These are phyloP conservation scores for Ichneumon xanthorius DNA, from an alignment of 2,888 invertebrate species.

Conservation along the genomic window DNA sequence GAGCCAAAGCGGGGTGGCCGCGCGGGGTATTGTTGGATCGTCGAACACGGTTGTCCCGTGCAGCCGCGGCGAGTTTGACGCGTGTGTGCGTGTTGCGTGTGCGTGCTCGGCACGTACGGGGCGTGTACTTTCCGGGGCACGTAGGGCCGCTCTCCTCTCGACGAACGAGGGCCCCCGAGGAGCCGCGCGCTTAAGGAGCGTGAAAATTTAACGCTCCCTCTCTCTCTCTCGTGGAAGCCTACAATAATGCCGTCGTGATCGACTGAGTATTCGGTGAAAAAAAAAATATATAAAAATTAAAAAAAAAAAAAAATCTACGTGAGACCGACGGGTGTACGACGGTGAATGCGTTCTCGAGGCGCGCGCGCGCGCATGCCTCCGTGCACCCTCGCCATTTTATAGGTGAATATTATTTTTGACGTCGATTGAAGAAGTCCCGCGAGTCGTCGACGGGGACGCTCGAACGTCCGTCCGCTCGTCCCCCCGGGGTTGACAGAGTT, in stretches of 20 bases:
- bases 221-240: not conserved
- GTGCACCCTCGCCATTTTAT: slow-evolving; percentile 83
- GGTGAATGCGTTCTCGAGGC: slow-evolving; percentile 67
- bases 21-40: slow-evolving; percentile 47
- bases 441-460: slow-evolving; percentile 11
- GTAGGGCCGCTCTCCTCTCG: slow-evolving; percentile 67
- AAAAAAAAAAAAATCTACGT: slow-evolving; percentile 20
- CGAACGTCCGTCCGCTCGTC: not conserved
- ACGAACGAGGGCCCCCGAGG: slow-evolving; percentile 20
- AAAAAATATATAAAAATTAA: not conserved
- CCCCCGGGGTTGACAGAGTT: not conserved
- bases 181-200: not conserved
- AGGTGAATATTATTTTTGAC: slow-evolving; percentile 81
- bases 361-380: slow-evolving; percentile 74
- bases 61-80: slow-evolving; percentile 58
- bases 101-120: slow-evolving; percentile 79
- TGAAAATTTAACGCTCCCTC: slow-evolving; percentile 1
- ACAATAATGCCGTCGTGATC: slow-evolving; percentile 62
- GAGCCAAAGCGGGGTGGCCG: slow-evolving; percentile 71
- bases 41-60: slow-evolving; percentile 22
- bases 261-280: slow-evolving; percentile 37
- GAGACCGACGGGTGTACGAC: slow-evolving; percentile 47
- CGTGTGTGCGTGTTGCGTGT: slow-evolving; percentile 71
- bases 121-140: slow-evolving; percentile 81
- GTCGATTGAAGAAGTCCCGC: slow-evolving; percentile 41